Percentiles rank a stretch among this genome's conserved stretches.
Conservation (phyloP, 53 echinoderm and acorn worm species). For the Patiria pectinifera region DNA sequence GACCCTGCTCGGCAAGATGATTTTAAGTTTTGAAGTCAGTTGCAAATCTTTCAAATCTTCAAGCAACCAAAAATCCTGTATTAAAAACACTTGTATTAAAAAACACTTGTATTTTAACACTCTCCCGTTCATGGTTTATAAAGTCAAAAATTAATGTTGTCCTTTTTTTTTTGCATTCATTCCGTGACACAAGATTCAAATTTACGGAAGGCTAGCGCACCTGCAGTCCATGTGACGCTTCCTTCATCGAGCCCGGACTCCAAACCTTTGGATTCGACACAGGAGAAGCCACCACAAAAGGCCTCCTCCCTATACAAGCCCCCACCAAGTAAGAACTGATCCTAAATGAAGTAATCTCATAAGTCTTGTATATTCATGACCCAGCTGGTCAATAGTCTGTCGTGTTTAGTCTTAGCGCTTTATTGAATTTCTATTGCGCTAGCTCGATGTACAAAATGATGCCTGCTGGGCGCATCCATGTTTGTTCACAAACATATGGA, state of each 20-base stretch:
- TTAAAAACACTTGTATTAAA: no score
- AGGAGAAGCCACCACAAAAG: slow-evolving; percentile 20
- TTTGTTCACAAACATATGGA: no score
- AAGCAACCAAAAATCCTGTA: no score
- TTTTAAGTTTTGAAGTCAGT: no score
- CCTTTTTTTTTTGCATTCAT: background rate
- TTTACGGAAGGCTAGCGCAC: slow-evolving; percentile 17
- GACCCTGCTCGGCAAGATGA: background rate
- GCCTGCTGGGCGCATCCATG: no score
- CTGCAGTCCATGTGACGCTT: background rate
- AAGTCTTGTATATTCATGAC: background rate
- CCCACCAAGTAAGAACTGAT: slow-evolving; percentile 34
- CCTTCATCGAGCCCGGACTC: background rate
- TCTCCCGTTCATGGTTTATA: background rate
- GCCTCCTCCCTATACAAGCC: slow-evolving; percentile 12
- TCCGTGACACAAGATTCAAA: background rate
- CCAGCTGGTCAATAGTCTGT: no score
- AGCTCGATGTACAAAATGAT: no score
- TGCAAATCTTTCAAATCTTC: no score
- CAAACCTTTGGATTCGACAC: background rate
- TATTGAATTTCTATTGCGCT: no score
- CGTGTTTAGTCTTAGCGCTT: no score
- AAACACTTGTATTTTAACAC: no score
- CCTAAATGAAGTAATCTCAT: background rate
- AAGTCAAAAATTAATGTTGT: background rate